A percentile compares a stretch with the other conserved stretches of the same genome.
phyloP scores from a whole-genome alignment of 1,140 invertebrate genomes.

The Drosophila persimilis region DNA sequence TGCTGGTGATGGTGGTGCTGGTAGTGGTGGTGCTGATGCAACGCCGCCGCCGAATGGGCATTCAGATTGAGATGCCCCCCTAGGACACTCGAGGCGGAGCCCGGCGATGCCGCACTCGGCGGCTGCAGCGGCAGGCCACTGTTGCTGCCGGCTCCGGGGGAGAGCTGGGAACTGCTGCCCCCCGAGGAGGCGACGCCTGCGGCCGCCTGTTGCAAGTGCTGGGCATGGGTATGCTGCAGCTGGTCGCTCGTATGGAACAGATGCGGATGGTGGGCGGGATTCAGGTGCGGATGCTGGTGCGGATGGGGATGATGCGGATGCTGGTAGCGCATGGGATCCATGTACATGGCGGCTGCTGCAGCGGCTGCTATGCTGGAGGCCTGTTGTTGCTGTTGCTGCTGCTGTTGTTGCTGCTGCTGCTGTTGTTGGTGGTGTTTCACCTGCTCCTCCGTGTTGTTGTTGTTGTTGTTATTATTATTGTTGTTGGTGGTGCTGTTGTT shows the following conservation, averaged over 20 bases:
- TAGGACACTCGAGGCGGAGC: slow-evolving; percentile 66
- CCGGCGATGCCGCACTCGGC: slow-evolving; percentile 69
- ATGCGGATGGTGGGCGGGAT: slow-evolving; percentile 83
- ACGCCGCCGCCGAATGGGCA: slow-evolving; percentile 20
- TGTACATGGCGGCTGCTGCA: slow-evolving; percentile 83
- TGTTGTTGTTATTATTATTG: slow-evolving; percentile 61
- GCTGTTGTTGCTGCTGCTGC: slow-evolving; percentile 48
- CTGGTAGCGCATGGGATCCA: slow-evolving; percentile 82
- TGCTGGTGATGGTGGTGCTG: slow-evolving; percentile 80
- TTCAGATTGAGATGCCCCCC: slow-evolving; percentile 66
- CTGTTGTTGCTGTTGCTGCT: slow-evolving; percentile 73
- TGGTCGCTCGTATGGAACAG: slow-evolving; percentile 82
- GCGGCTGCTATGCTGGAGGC: slow-evolving; percentile 80
- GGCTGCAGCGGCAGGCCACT: slow-evolving; percentile 69
- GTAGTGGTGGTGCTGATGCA: slow-evolving; percentile 78
- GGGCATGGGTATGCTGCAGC: slow-evolving; percentile 72
- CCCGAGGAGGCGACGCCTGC: slow-evolving; percentile 36
- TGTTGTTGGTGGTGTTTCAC: slow-evolving; percentile 48
- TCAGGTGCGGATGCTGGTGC: slow-evolving; percentile 80
- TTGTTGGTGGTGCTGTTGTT: slow-evolving; percentile 63
- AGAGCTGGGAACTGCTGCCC: slow-evolving; percentile 69
- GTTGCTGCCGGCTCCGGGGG: slow-evolving; percentile 70
- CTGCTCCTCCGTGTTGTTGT: slow-evolving; percentile 69
- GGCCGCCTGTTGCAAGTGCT: slow-evolving; percentile 48
- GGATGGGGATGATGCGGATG: slow-evolving; percentile 78